Evolutionary conservation across 1,140 invertebrate genomes (phyloP), one percentile per base, ranked within the genome.

Genomic region (Hydropsyche tenuis): DNA sequence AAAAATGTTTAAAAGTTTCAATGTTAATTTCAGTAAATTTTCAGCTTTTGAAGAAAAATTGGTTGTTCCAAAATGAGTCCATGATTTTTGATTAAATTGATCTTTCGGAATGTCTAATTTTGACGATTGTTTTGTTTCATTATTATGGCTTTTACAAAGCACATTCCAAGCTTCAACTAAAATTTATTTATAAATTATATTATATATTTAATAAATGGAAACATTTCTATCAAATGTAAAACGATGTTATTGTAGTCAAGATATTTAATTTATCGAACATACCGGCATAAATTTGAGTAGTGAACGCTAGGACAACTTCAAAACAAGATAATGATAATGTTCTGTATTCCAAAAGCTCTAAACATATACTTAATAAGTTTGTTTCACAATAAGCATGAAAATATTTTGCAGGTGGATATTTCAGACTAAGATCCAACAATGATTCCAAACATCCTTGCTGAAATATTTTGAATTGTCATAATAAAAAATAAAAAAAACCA

Each of bases 1-100:
- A 79, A 91, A 89, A 51, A 93, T 89, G 80, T 93, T 93, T 22
- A 94, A 79, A 45, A 94, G 80, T 80, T 91, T 89, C 42, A 91
- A 79, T 0, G 92, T 85, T 75, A 94, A 91, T 42, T 82, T 86
- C 7, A 94, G 82, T 16, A 93, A 86, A 42, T 88, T 82, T 76
- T 93, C 92, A 1, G 85, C 82, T 71, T 86, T 74, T 20, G 73
- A 79, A 18, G 81, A 80, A 72, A 87, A 81, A 53, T 74, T 81
- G 3, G 83, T 84, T 75, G 86, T 85, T 7, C 85, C 85, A 43
- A 89, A 84, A 71, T 88, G 87, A 69, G 84, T 83, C 89, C 89
- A 91, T 76, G 78, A 56, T 42, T 73, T 74, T 23, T 46, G 45
- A 25, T 53, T 23, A n/a, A n/a, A 12, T 16, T 43, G 46, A 18